Base-by-base conservation (phyloP, 2,888 invertebrate species). In the Callyntrura sp. region DNA sequence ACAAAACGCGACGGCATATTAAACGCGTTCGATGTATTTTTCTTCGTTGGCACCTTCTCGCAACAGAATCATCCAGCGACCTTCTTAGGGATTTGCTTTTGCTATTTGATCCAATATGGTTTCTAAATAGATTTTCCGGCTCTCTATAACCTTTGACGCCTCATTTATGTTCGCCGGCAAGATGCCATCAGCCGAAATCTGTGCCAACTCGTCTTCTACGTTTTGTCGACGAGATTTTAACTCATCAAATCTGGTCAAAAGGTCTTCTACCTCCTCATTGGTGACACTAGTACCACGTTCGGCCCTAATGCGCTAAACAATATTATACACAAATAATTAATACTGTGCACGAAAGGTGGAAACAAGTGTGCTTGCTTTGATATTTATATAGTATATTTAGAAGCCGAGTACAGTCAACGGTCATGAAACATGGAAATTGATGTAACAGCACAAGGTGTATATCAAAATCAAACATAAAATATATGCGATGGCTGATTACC, bases 41-140 rank as follows among this genome's bases (percentile, higher is more conserved):
- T 35, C 35, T 70, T n/a, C 35, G 17, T 43, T 14, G n/a, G 17
- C 45, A 43, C 43, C 17, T 70, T 43, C 43, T 43, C 4, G 45
- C 43, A 79, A 78, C 35, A 68, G 86, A 86, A 68, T 79, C 35
- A 28, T 84, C 35, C 11, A 84, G 14, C 51, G 78, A 14, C 25
- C 35, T 23, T 90, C 87, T 23, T 45, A 6, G 12, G 65, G 85
- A 62, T 2, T 89, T 79, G 12, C n/a, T n/a, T n/a, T n/a, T n/a
- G 62, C 35, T 20, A 90, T 76, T 60, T 82, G 85, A 9, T 90
- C 55, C 9, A 45, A 5, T 12, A 90, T 48, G 0, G 73, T 2
- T 9, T 65, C 68, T 14, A 86, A 55, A 60, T 88, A 85, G 3
- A n/a, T 14, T 57, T 88, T 85, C 43, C 83, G 81, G 8, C 86